These are phyloP conservation scores for Melanogrammus aeglefinus DNA, from an alignment of 2,797 vertebrate genomes.

Conservation along the genomic window DNA sequence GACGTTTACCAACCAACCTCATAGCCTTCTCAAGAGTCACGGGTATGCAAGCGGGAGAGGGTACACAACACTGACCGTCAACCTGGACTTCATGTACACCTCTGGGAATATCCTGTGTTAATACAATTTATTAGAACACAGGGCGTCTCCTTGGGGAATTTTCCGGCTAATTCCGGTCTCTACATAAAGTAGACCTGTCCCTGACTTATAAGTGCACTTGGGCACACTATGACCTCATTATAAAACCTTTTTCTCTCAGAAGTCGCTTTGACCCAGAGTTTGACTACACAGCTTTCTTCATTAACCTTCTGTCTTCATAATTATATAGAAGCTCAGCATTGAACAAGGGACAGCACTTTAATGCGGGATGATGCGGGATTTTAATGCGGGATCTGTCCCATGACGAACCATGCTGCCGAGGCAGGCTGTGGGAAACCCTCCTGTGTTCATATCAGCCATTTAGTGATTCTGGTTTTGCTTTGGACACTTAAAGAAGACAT, in stretches of 20 bases:
- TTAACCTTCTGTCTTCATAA: conserved; percentile 5
- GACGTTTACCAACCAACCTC: neutral
- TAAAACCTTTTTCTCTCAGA: conserved; percentile 44
- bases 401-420: neutral
- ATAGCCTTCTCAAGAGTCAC: neutral
- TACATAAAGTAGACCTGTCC: conserved; percentile 36
- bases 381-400: neutral
- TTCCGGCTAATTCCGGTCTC: neutral
- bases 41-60: neutral
- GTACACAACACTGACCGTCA: conserved; percentile 41
- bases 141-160: neutral
- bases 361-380: neutral
- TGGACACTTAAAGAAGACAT: no score
- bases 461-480: neutral
- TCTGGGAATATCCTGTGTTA: neutral
- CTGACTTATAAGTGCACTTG: conserved; percentile 33
- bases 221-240: conserved; percentile 48
- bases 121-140: conserved; percentile 21
- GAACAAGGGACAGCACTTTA: neutral
- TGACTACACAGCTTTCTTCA: conserved; percentile 29
- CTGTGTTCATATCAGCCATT: neutral
- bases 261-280: conserved; percentile 27
- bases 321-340: neutral
- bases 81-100: conserved; percentile 15
- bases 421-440: neutral